Base-by-base conservation (phyloP, 2,797 vertebrate genomes). In the Melanogrammus aeglefinus region DNA sequence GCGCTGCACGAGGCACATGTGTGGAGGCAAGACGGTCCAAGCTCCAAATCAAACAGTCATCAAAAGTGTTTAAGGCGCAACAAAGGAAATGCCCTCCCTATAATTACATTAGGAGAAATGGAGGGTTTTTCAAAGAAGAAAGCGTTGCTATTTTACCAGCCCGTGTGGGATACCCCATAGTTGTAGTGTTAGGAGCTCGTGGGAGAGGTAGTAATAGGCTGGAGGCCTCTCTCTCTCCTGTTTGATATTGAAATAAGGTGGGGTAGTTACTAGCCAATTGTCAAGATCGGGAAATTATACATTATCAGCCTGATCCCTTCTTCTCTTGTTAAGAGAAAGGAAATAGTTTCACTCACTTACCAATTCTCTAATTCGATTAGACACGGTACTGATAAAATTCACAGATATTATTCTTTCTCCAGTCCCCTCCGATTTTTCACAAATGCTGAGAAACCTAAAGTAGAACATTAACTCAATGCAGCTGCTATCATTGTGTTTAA, bases 21-120 rank as follows among this genome's bases (percentile, higher is more conserved):
- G 91, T 24, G 91, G 93, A 92, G 92, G 94, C 92, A 79, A 86
- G 90, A 90, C 82, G 87, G 85, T 86, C 86, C 86, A 89, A 89
- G 79, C 89, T 91, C 75, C 89, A 91, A 94, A 93, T 92, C 91
- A 91, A 86, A 86, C 78, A 81, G 83, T 90, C 82, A 90, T 93
- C 90, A 95, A 94, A 90, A 82, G 75, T 57, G 88, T 90, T 91
- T 87, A 80, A 93, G 89, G 80, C 90, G 86, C 87, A 88, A 90
- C 84, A 89, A 88, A 88, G 90, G 88, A 86, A 83, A 84, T 74
- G n/a, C n/a, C 82, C 91, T 90, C 80, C 69, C 87, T 86, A 9
- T 89, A 93, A 94, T 92, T 91, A 88, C 87, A 92, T 92, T 89
- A 88, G 72, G 73, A 73, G 76, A 73, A 78, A 85, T n/a, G 88